A percentile compares a stretch with the other conserved stretches of the same genome.
These are phyloP conservation scores for Mamestra brassicae DNA, from an alignment of 2,888 invertebrate genomes.

Conservation along the genomic window DNA sequence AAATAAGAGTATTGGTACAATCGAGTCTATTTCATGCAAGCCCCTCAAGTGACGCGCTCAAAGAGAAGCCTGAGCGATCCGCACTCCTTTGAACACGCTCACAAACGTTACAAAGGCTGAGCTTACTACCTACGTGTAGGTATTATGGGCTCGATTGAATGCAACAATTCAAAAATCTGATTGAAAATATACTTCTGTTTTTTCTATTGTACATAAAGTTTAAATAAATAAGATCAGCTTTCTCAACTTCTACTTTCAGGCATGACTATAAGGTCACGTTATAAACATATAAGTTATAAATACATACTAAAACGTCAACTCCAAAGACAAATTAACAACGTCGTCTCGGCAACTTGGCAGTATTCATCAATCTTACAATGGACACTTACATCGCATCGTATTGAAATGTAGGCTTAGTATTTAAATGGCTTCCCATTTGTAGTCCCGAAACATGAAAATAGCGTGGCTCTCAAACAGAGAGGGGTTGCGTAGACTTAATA, in stretches of 20 bases:
- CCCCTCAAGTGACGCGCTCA: constrained; percentile 83
- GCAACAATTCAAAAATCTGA: constrained; percentile 67
- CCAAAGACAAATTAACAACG: constrained; percentile 39
- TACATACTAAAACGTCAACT: background rate
- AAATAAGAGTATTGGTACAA: constrained; percentile 87
- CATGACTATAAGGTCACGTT: background rate
- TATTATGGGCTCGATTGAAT: constrained; percentile 61
- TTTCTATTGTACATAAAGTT: background rate
- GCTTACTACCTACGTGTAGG: constrained; percentile 63
- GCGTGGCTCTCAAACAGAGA: constrained; percentile 90
- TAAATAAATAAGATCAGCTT: background rate
- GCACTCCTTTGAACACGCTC: constrained; percentile 77
- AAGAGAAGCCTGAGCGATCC: constrained; percentile 81
- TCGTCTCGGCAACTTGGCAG: constrained; percentile 55
- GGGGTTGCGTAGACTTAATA: constrained; percentile 84
- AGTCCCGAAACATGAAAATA: constrained; percentile 90
- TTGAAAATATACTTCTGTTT: background rate
- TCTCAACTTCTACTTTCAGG: background rate
- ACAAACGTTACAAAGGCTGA: constrained; percentile 78
- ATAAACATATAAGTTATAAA: background rate
- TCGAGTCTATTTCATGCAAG: constrained; percentile 81
- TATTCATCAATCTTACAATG: constrained; percentile 71
- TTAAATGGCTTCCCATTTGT: constrained; percentile 91
- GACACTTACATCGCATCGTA: constrained; percentile 82
- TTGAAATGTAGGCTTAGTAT: constrained; percentile 90